A percentile compares a stretch with the other conserved stretches of the same genome.
These are phyloP conservation scores for Galemys pyrenaicus DNA, from an alignment of 2,113 vertebrate species.

Conservation along the genomic window DNA sequence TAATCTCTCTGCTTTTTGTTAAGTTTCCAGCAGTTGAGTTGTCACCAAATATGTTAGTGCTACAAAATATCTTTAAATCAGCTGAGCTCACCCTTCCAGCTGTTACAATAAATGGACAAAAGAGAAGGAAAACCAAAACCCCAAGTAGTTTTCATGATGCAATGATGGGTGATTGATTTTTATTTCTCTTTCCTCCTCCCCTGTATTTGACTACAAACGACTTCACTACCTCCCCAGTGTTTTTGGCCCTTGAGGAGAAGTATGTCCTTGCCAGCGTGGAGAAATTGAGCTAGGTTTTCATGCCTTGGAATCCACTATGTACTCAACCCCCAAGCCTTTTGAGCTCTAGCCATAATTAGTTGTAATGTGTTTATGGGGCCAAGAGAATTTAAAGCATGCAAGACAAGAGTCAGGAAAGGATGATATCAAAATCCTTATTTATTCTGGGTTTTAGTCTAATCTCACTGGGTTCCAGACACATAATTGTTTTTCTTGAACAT, in stretches of 20 bases:
- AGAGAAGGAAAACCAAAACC: slow-evolving; percentile 66
- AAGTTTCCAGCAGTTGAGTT: slow-evolving; percentile 57
- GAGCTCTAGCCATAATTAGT: slow-evolving; percentile 73
- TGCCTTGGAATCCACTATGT: slow-evolving; percentile 59
- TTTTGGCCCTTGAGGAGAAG: slow-evolving; percentile 50
- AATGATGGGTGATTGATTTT: slow-evolving; percentile 71
- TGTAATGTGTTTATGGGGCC: slow-evolving; percentile 76
- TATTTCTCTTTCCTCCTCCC: slow-evolving; percentile 70
- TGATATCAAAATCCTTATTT: slow-evolving; percentile 79
- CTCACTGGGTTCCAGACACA: slow-evolving; percentile 68
- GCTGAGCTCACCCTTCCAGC: slow-evolving; percentile 67
- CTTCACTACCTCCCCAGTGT: slow-evolving; percentile 55
- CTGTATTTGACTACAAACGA: slow-evolving; percentile 57
- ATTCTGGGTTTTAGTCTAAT: slow-evolving; percentile 79
- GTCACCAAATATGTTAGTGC: slow-evolving; percentile 55
- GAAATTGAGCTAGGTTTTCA: slow-evolving; percentile 65
- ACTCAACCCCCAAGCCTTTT: slow-evolving; percentile 62
- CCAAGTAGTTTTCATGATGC: neutral
- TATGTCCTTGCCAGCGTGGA: slow-evolving; percentile 40
- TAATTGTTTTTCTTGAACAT: slow-evolving; percentile 76
- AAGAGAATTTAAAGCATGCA: slow-evolving; percentile 81
- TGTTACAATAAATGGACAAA: slow-evolving; percentile 74
- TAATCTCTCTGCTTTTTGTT: slow-evolving; percentile 47
- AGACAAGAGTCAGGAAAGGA: slow-evolving; percentile 75
- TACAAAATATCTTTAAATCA: slow-evolving; percentile 36